A percentile compares a stretch with the other conserved stretches of the same genome.
phyloP scores from a whole-genome alignment of 1,140 invertebrate genomes.

The Anoplolepis gracilipes region DNA sequence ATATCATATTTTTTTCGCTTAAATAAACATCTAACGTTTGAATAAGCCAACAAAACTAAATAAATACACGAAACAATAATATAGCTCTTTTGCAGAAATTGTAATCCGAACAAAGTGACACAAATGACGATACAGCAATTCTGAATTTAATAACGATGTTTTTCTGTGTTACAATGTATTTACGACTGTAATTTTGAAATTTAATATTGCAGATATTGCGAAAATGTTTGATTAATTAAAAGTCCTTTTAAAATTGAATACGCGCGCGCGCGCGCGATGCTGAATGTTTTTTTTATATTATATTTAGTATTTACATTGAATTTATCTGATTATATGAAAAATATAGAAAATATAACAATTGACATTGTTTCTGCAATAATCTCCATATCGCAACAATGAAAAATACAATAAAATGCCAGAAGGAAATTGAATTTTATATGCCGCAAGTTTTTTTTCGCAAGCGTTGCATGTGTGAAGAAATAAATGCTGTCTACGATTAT shows the following conservation, averaged over 20 bases:
- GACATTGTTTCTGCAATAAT: neutral
- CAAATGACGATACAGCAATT: neutral
- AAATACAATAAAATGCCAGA: neutral
- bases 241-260: neutral
- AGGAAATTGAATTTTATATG: neutral
- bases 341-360: neutral
- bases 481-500: neutral
- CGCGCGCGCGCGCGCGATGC: too few relatives aligned
- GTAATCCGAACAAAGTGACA: neutral
- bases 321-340: too few relatives aligned
- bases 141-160: conserved; percentile 35
- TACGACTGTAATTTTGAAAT: neutral
- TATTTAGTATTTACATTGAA: neutral
- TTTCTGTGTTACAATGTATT: neutral
- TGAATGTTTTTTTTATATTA: too few relatives aligned
- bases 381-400: neutral
- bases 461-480: neutral
- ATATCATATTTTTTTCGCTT: conserved; percentile 1
- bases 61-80: neutral
- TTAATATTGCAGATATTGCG: neutral
- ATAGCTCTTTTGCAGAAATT: conserved; percentile 21
- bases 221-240: conserved; percentile 17
- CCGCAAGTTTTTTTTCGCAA: neutral
- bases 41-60: neutral
- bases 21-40: conserved; percentile 7